Evolutionary conservation across 37 sponge, comb jelly and placozoan species (phyloP).

Genomic region (Cliona cf. orientalis): DNA sequence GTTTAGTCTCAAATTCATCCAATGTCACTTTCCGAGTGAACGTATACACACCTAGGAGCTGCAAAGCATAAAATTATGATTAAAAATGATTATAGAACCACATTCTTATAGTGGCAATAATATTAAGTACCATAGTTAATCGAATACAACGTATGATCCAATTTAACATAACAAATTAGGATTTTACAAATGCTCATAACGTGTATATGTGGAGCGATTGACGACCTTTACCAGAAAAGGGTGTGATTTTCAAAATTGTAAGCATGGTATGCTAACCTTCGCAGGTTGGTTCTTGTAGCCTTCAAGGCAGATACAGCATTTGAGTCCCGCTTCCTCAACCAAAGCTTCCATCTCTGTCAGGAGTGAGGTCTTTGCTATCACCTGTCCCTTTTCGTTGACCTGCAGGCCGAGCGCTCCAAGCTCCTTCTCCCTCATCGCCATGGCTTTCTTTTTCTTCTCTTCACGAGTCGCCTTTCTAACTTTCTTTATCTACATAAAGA

Average conservation of each 20-base stretch:
- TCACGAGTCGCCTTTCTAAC: constrained; percentile 63
- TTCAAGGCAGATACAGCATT: constrained; percentile 92
- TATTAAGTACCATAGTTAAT: not conserved
- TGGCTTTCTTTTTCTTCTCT: constrained; percentile 83
- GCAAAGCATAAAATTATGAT: not conserved
- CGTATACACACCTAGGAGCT: constrained; percentile 94
- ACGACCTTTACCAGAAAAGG: too few species aligned
- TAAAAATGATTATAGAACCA: not conserved
- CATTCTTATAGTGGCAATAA: not conserved
- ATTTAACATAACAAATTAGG: too few species aligned
- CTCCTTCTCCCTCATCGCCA: constrained; percentile 91
- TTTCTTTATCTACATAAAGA: constrained; percentile 59
- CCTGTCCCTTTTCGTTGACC: constrained; percentile 91
- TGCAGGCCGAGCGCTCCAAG: constrained; percentile 82
- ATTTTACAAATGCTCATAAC: too few species aligned
- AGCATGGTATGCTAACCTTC: constrained; percentile 57
- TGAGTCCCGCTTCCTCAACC: constrained; percentile 84
- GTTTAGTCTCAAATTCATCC: constrained; percentile 93
- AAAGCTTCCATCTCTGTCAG: constrained; percentile 78
- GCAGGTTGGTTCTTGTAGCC: constrained; percentile 92
- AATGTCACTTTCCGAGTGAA: constrained; percentile 78
- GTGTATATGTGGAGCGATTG: too few species aligned
- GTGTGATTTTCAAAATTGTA: too few species aligned
- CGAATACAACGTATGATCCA: too few species aligned
- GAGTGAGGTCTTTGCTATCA: constrained; percentile 54